phyloP scores from a whole-genome alignment of 1,140 invertebrate genomes.

The Hetaerina americana region DNA sequence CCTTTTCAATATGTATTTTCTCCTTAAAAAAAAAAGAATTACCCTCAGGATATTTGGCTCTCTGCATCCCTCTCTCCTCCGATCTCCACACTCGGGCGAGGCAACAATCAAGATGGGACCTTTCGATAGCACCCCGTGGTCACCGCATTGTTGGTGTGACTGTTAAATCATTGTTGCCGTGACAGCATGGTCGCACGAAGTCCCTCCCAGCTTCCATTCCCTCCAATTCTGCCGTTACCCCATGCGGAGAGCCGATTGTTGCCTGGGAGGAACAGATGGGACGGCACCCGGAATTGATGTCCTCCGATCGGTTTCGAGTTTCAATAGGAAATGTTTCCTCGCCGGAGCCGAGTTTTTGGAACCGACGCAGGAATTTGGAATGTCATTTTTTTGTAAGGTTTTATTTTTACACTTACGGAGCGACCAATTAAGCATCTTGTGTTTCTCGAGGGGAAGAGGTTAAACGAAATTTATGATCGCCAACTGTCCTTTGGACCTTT shows the following conservation, averaged over 20 bases:
- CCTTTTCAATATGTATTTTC: too few relatives aligned
- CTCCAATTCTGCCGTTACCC: background rate
- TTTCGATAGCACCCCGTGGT: background rate
- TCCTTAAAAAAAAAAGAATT: too few relatives aligned
- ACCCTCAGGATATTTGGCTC: background rate
- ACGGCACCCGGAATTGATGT: background rate
- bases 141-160: background rate
- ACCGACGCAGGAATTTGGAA: too few relatives aligned
- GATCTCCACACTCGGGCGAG: background rate
- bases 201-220: background rate
- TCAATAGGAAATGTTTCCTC: background rate
- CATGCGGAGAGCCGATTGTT: too few relatives aligned
- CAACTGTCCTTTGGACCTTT: too few relatives aligned
- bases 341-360: background rate
- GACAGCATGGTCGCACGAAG: background rate
- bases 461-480: too few relatives aligned
- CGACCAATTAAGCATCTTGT: too few relatives aligned
- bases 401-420: too few relatives aligned
- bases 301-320: background rate
- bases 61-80: background rate
- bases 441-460: too few relatives aligned
- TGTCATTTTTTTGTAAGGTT: too few relatives aligned
- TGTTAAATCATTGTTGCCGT: background rate
- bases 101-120: background rate
- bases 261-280: background rate